Evolutionary conservation across 2,888 invertebrate genomes (phyloP), one percentile per base, ranked within the genome.

Genomic region (Leptinotarsa peninsularis): DNA sequence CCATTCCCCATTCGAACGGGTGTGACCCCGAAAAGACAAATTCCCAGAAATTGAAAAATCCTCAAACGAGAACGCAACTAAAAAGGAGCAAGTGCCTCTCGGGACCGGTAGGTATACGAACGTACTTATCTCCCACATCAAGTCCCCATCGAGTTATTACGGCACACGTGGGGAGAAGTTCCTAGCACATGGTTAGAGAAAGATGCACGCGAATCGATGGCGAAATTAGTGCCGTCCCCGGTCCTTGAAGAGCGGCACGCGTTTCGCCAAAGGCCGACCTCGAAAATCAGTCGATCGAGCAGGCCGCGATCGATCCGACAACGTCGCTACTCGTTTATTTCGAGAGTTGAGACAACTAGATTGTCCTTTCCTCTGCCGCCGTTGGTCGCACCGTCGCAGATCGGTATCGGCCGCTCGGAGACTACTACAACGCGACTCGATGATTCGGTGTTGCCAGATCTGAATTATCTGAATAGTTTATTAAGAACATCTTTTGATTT

Each of bases 191-290:
- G 70, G 70, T 58, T 49, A 78, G 71, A 76, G 71, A 78, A 73
- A 71, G 76, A 76, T 69, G 76, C 73, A 73, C 75, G 78, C 78
- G 73, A 76, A 78, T 76, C 76, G 75, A 78, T 76, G 76, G 76
- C 77, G 58, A 76, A 79, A 76, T 58, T 50, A 74, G 71, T 17
- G 43, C 74, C 66, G 54, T 23, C 67, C 72, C 17, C 58, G 43
- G 70, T 75, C 56, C 69, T 33, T 49, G 52, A 17, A 52, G 67
- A 72, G 74, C 77, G 75, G 74, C 75, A 67, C 73, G 56, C 52
- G 70, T 69, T 72, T 63, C 7, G 14, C 63, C 43, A 49, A 13
- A 18, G n/a, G 14, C 27, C 67, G 52, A 66, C 68, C 33, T 72
- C 33, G 70, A 67, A 60, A 71, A 70, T 66, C 76, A 76, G 73